A percentile compares a stretch with the other conserved stretches of the same genome.
Conservation (phyloP, 2,888 invertebrate species). For the Cheilosia grossa region DNA sequence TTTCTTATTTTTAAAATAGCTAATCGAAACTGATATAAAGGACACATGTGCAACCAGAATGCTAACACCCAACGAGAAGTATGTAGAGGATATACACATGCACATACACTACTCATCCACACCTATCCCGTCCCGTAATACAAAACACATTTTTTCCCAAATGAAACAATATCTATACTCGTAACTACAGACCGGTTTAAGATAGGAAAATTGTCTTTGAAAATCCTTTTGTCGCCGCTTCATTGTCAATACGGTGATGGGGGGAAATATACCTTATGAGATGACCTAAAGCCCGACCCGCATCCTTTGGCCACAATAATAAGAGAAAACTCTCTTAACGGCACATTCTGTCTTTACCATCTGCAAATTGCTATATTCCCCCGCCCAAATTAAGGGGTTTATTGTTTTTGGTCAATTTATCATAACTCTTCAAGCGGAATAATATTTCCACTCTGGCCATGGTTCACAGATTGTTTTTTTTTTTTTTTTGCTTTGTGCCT, state of each 20-base stretch:
- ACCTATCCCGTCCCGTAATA: background rate
- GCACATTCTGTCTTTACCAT: constrained; percentile 45
- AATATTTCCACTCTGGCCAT: constrained; percentile 69
- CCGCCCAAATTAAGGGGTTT: constrained; percentile 72
- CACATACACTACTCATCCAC: background rate
- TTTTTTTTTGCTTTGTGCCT: constrained; percentile 41
- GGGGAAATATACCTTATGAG: constrained; percentile 22
- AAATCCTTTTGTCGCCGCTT: constrained; percentile 57
- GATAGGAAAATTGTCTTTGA: constrained; percentile 36
- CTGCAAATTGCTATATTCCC: constrained; percentile 69
- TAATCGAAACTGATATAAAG: background rate
- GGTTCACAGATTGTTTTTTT: constrained; percentile 69
- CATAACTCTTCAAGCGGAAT: constrained; percentile 73
- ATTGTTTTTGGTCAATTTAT: constrained; percentile 75
- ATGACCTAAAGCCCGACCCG: constrained; percentile 1
- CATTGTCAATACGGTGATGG: constrained; percentile 17
- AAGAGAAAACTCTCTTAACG: constrained; percentile 48
- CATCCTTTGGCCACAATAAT: constrained; percentile 58
- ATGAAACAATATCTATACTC: constrained; percentile 27
- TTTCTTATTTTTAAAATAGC: too few species aligned
- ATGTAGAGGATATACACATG: too few species aligned
- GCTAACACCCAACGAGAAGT: too few species aligned
- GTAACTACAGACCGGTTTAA: background rate
- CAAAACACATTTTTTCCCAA: constrained; percentile 8
- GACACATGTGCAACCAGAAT: background rate